A percentile compares a stretch with the other conserved stretches of the same genome.
These are phyloP conservation scores for Montipora efflorescens DNA, from an alignment of 64 coral and sea anemone genomes.

Conservation along the genomic window DNA sequence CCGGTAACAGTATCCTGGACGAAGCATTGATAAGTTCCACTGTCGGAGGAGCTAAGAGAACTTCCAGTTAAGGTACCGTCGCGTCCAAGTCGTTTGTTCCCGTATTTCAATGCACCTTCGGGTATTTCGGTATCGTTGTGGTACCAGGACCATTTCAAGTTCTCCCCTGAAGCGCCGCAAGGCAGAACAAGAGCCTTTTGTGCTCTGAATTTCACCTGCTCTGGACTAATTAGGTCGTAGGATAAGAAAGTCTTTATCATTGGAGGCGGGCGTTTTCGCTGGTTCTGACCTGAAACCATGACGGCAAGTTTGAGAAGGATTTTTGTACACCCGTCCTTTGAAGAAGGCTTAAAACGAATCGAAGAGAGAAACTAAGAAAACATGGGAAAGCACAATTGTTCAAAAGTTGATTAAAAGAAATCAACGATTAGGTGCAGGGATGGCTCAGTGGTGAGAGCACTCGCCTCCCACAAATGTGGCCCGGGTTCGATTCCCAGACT, in stretches of 20 bases:
- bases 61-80: slow-evolving; percentile 22
- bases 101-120: neutral
- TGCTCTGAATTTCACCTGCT: neutral
- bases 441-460: no score
- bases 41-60: neutral
- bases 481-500: no score
- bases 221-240: neutral
- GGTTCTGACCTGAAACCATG: neutral
- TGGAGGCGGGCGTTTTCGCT: neutral
- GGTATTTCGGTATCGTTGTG: neutral
- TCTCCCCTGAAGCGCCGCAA: neutral
- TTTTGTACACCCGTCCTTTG: no score
- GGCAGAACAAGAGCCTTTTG: neutral
- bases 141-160: slow-evolving; percentile 28
- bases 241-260: neutral
- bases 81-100: neutral
- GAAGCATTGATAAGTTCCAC: slow-evolving; percentile 69
- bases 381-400: no score
- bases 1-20: neutral
- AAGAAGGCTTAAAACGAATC: no score
- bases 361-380: no score
- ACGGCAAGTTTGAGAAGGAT: neutral
- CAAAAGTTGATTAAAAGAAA: no score
- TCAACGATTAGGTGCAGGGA: no score
- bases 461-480: no score